phyloP scores from a whole-genome alignment of 1,140 invertebrate genomes.

The Teleogryllus occipitalis region DNA sequence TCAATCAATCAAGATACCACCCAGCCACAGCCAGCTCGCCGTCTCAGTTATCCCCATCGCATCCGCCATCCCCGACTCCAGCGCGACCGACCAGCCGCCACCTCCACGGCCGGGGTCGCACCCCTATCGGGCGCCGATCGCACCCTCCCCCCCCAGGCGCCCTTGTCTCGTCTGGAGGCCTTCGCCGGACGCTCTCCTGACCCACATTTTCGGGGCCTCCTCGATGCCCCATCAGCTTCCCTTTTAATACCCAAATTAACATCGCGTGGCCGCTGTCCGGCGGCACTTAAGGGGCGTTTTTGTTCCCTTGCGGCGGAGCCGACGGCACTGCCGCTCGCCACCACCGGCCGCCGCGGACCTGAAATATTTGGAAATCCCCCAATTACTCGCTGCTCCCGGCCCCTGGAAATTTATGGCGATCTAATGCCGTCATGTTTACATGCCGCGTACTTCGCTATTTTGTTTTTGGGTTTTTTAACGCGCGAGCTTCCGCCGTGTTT shows the following conservation, averaged over 20 bases:
- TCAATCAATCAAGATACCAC: too few species aligned
- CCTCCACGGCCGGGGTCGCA: neutral
- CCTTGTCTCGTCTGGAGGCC: neutral
- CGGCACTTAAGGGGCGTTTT: neutral
- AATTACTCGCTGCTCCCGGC: neutral
- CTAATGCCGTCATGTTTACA: neutral
- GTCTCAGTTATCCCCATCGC: too few species aligned
- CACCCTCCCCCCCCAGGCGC: neutral
- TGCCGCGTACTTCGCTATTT: neutral
- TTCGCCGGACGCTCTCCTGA: neutral
- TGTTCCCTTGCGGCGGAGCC: neutral
- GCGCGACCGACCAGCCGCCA: neutral
- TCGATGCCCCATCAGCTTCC: neutral
- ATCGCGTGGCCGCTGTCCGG: neutral
- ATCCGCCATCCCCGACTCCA: neutral
- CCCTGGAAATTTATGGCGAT: neutral
- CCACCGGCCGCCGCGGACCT: neutral
- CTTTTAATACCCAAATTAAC: slow-evolving; percentile 5
- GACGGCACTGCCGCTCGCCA: too few species aligned
- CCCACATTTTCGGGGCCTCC: neutral
- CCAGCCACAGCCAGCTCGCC: too few species aligned
- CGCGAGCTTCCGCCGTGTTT: neutral
- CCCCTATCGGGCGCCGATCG: neutral
- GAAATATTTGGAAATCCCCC: neutral
- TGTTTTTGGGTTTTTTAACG: neutral